Percentiles rank a stretch among this genome's conserved stretches.
Evolutionary conservation across 1,140 invertebrate species (phyloP).

Genomic region (Neodiprion fabricii): DNA sequence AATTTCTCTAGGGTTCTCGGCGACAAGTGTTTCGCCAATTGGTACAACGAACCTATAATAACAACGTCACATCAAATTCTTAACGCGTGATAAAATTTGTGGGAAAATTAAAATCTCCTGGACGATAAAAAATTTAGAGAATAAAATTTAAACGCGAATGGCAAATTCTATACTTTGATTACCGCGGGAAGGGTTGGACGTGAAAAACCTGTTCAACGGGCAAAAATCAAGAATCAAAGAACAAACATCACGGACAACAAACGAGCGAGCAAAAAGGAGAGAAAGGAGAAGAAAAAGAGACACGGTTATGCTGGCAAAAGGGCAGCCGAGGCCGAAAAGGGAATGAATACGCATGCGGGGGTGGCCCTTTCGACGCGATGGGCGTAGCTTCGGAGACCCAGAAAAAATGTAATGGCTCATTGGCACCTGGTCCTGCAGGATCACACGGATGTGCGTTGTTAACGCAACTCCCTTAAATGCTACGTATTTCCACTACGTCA

Average conservation of each 20-base stretch:
- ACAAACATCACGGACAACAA: too few relatives aligned
- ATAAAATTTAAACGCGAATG: too few relatives aligned
- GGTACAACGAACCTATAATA: background rate
- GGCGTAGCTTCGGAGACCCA: constrained; percentile 26
- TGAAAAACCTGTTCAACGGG: too few relatives aligned
- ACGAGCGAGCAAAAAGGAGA: background rate
- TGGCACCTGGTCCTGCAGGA: background rate
- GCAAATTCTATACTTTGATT: too few relatives aligned
- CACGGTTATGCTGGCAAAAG: background rate
- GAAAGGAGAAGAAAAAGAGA: background rate
- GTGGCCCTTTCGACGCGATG: constrained; percentile 25
- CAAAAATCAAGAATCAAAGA: too few relatives aligned
- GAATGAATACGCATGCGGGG: constrained; percentile 29
- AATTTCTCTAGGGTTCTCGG: constrained; percentile 8
- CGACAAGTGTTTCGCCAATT: background rate
- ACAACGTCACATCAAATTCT: background rate
- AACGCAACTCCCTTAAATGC: background rate
- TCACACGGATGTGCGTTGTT: background rate
- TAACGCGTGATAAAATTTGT: background rate
- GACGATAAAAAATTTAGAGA: too few relatives aligned
- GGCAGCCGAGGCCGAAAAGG: background rate
- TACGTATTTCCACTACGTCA: too few relatives aligned
- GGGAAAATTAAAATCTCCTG: background rate
- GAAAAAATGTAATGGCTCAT: constrained; percentile 1
- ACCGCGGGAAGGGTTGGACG: too few relatives aligned